Conservation (phyloP, 2,113 vertebrate species). For the Hypocryptadius cinnamomeus region DNA sequence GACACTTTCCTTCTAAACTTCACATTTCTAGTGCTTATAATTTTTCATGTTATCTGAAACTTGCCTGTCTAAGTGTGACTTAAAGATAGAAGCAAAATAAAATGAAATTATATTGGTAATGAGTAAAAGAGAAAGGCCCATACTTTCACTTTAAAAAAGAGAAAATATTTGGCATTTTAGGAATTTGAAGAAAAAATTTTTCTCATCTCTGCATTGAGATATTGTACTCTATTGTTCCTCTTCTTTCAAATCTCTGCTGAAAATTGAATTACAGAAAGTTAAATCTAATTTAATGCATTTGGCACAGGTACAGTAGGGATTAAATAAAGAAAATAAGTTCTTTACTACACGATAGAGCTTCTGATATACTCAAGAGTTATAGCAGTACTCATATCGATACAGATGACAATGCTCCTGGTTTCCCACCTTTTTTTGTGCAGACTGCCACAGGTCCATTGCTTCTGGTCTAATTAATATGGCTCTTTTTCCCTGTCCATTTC, state of each 20-base stretch:
- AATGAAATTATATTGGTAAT: neutral
- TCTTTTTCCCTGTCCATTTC: neutral
- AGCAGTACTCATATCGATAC: neutral
- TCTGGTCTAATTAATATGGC: neutral
- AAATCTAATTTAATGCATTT: neutral
- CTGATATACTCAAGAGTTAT: neutral
- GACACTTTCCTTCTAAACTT: neutral
- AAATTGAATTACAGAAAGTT: neutral
- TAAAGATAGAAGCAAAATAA: neutral
- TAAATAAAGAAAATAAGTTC: neutral
- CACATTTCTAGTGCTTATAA: neutral
- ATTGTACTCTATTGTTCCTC: neutral
- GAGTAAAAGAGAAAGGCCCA: neutral
- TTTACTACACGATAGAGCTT: neutral
- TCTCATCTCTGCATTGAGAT: neutral
- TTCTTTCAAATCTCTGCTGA: neutral
- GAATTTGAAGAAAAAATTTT: neutral
- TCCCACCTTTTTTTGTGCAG: neutral
- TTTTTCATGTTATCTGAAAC: neutral
- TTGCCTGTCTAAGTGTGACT: neutral
- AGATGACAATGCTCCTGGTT: neutral
- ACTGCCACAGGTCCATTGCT: neutral
- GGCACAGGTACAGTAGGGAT: neutral
- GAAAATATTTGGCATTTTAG: neutral
- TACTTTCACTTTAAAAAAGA: neutral